These are phyloP conservation scores for Ceratoteleas bidentatus DNA, from an alignment of 1,140 invertebrate genomes.

Conservation along the genomic window DNA sequence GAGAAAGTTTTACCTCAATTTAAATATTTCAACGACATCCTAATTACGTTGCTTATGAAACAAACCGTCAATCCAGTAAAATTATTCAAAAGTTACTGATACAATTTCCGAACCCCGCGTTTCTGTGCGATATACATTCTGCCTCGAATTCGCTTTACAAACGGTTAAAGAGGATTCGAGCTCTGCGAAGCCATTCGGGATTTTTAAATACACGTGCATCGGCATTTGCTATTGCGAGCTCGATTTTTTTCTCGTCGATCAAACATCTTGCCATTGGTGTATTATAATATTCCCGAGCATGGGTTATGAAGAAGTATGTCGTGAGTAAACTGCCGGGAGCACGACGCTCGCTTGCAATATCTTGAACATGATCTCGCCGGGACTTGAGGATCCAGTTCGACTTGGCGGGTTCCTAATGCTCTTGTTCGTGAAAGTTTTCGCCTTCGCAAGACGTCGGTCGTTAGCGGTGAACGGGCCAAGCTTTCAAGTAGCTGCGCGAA, in stretches of 20 bases:
- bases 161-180: not conserved
- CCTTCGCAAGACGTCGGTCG: slow-evolving; percentile 65
- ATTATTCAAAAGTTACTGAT: too few relatives aligned
- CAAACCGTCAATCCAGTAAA: too few relatives aligned
- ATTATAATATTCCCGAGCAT: slow-evolving; percentile 56
- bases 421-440: slow-evolving; percentile 68
- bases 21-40: too few relatives aligned
- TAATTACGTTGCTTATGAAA: too few relatives aligned
- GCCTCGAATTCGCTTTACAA: not conserved
- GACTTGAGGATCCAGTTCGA: slow-evolving; percentile 63
- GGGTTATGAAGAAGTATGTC: slow-evolving; percentile 55
- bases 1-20: too few relatives aligned
- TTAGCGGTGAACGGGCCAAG: slow-evolving; percentile 62
- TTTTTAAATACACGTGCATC: slow-evolving; percentile 26
- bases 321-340: slow-evolving; percentile 65
- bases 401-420: slow-evolving; percentile 61
- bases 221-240: slow-evolving; percentile 35
- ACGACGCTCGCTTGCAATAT: slow-evolving; percentile 59
- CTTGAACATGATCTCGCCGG: slow-evolving; percentile 62
- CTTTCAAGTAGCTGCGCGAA: slow-evolving; percentile 60
- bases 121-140: too few relatives aligned
- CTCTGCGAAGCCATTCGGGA: not conserved
- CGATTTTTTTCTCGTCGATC: slow-evolving; percentile 34
- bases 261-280: slow-evolving; percentile 48
- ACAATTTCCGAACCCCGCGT: too few relatives aligned